Evolutionary conservation across 2,113 vertebrate genomes (phyloP).

Genomic region (Hyperoodon ampullatus): DNA sequence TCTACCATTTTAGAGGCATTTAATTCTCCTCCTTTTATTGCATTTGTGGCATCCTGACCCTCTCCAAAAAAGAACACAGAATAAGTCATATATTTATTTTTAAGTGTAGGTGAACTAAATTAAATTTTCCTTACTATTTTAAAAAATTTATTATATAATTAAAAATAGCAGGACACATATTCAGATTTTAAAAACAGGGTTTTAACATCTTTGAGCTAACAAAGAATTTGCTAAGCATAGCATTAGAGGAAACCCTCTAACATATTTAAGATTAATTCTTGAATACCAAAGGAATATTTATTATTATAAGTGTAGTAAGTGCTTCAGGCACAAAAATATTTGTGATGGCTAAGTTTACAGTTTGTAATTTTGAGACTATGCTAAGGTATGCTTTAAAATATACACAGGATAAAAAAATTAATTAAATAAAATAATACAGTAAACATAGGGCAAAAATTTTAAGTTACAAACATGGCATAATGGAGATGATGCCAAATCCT

Average conservation of each 20-base stretch:
- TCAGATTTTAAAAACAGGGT: neutral
- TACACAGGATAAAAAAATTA: neutral
- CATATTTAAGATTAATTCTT: conserved; percentile 20
- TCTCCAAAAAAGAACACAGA: neutral
- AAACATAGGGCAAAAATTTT: neutral
- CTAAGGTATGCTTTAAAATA: neutral
- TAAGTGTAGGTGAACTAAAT: neutral
- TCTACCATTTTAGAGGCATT: neutral
- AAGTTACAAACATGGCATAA: neutral
- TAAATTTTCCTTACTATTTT: neutral
- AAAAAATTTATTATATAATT: neutral
- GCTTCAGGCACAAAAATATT: neutral
- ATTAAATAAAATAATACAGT: no score
- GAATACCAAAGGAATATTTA: neutral
- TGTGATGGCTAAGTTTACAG: neutral
- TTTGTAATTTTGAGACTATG: neutral
- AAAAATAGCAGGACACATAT: neutral
- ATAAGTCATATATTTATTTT: neutral
- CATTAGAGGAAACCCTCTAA: neutral
- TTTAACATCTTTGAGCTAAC: neutral
- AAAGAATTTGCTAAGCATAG: conserved; percentile 27
- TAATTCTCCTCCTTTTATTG: neutral
- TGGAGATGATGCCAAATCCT: neutral
- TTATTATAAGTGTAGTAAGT: neutral
- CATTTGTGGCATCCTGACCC: neutral